Conservation (phyloP, 1,140 invertebrate species). For the Phymorhynchus buccinoides region DNA sequence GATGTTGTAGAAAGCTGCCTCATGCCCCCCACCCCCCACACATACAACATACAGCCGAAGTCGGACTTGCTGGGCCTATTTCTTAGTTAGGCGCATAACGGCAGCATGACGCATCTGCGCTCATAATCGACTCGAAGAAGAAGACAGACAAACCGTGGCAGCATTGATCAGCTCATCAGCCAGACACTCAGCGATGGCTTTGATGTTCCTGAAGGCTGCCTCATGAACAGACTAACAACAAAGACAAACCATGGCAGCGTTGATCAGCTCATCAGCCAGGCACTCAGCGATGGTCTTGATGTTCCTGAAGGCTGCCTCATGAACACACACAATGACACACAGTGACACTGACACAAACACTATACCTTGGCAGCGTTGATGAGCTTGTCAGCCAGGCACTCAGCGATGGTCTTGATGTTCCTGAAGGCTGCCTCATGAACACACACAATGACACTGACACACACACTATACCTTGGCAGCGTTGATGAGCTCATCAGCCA, state of each 20-base stretch:
- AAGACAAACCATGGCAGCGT: conserved; percentile 93
- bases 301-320: conserved; percentile 99
- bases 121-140: no score
- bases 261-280: conserved; percentile 99
- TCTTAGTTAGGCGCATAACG: no score
- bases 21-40: conserved; percentile 96
- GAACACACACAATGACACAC: no score
- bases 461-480: conserved; percentile 94
- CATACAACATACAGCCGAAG: no score
- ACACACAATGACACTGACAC: conserved; percentile 4
- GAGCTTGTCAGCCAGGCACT: conserved; percentile 99
- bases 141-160: conserved; percentile 90
- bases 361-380: conserved; percentile 98
- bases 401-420: conserved; percentile 99
- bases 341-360: no score
- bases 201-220: conserved; percentile 99
- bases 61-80: no score
- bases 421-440: conserved; percentile 98
- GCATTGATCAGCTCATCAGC: conserved; percentile 99
- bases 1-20: conserved; percentile 99
- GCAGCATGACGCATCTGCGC: no score
- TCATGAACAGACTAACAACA: conserved; percentile 84
- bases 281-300: conserved; percentile 99
- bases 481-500: conserved; percentile 99
- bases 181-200: conserved; percentile 99